Percentiles rank a stretch among this genome's conserved stretches.
Evolutionary conservation across 2,797 vertebrate species (phyloP).

Genomic region (Diceros bicornis): DNA sequence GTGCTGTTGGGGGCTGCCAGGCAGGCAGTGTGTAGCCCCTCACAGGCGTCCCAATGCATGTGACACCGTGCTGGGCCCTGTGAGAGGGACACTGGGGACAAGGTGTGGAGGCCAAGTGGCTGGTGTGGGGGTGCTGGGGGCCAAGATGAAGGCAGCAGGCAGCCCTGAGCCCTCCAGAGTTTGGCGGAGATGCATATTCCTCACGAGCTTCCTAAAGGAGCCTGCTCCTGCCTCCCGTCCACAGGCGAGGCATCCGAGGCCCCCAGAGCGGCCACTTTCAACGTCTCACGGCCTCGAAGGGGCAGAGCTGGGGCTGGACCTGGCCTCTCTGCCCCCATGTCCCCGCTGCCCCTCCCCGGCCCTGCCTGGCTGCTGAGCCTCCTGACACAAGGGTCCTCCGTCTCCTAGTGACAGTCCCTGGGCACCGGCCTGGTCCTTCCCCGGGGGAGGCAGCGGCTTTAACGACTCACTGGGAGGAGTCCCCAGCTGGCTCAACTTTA

Average conservation of each 20-base stretch:
- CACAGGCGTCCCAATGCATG: rapidly evolving
- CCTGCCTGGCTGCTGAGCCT: not conserved
- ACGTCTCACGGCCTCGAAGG: not conserved
- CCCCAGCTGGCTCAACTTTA: slow-evolving; percentile 36
- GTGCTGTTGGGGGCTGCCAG: not conserved
- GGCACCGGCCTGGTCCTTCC: not conserved
- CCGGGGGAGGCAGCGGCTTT: not conserved
- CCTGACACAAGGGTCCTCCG: not conserved
- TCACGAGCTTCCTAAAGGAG: not conserved
- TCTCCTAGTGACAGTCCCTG: not conserved
- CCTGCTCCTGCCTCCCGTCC: rapidly evolving
- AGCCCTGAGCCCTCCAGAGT: not conserved
- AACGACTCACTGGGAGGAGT: not conserved
- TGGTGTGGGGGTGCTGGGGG: not conserved
- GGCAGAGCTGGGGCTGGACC: not conserved
- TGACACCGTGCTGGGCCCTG: not conserved
- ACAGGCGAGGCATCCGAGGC: not conserved
- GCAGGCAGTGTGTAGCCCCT: rapidly evolving
- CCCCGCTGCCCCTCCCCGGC: not conserved
- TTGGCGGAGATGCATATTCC: too few relatives aligned
- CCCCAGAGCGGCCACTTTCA: not conserved
- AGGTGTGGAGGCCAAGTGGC: not conserved
- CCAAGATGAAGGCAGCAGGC: not conserved
- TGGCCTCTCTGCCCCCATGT: not conserved
- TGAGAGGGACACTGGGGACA: not conserved